Percentiles rank a stretch among this genome's conserved stretches.
phyloP scores from a whole-genome alignment of 2,113 vertebrate species.

The Gymnobelideus leadbeateri region DNA sequence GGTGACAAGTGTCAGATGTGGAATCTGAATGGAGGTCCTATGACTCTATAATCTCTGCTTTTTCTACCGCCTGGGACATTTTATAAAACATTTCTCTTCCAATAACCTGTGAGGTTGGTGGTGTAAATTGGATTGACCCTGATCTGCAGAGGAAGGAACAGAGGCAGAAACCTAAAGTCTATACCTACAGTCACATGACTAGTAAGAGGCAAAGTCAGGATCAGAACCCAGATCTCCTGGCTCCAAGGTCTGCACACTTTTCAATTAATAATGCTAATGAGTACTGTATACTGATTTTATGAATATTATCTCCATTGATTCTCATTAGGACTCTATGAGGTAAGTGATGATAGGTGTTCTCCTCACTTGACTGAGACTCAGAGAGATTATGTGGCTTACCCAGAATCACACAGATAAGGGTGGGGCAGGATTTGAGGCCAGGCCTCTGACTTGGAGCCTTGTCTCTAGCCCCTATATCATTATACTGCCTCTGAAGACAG shows the following conservation, averaged over 20 bases:
- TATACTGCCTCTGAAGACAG: neutral
- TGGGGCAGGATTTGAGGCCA: neutral
- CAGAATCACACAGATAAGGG: neutral
- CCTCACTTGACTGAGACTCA: neutral
- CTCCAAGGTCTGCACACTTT: neutral
- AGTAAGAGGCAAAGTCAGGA: neutral
- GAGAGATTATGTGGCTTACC: neutral
- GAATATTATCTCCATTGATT: neutral
- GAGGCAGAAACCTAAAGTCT: neutral
- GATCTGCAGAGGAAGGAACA: neutral
- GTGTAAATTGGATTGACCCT: neutral
- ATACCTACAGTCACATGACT: neutral
- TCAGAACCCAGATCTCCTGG: neutral
- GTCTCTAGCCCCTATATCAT: neutral
- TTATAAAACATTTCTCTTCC: neutral
- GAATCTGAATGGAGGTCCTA: neutral
- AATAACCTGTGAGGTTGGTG: neutral
- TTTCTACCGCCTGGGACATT: neutral
- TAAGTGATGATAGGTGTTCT: neutral
- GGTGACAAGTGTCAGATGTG: neutral
- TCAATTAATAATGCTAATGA: neutral
- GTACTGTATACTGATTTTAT: neutral
- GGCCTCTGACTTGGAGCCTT: neutral
- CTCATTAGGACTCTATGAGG: neutral
- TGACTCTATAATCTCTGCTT: neutral